A percentile compares a stretch with the other conserved stretches of the same genome.
phyloP scores from a whole-genome alignment of 1,140 invertebrate genomes.

The Pogonomyrmex barbatus region DNA sequence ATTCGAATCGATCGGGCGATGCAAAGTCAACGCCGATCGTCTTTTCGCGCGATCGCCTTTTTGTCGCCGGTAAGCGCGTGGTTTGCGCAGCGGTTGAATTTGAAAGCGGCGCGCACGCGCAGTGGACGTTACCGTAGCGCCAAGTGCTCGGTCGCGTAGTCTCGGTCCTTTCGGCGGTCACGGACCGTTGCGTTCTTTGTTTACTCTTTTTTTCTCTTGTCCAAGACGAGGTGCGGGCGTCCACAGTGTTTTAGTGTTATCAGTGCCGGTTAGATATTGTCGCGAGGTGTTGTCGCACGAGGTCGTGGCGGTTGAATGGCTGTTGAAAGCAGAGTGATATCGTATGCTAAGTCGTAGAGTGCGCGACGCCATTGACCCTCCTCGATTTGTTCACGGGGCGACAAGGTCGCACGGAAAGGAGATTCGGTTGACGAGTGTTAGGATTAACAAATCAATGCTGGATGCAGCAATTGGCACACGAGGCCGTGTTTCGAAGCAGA shows the following conservation, averaged over 20 bases:
- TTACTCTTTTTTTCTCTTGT: neutral
- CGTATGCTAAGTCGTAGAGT: no score
- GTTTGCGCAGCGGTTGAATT: neutral
- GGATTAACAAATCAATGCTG: neutral
- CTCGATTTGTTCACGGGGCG: no score
- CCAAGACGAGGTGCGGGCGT: neutral
- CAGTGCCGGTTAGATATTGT: no score
- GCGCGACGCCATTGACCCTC: no score
- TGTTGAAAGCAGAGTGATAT: no score
- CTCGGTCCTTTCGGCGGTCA: neutral
- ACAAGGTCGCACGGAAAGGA: no score
- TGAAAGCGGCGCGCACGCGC: slow-evolving; percentile 26
- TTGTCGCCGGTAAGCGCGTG: neutral
- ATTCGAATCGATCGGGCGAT: neutral
- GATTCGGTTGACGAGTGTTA: neutral
- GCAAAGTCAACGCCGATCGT: neutral
- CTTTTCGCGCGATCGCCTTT: neutral
- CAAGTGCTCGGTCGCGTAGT: neutral
- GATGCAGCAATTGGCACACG: no score
- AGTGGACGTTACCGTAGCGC: neutral
- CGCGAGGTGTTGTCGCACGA: no score
- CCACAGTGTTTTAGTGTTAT: no score
- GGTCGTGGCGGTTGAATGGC: no score
- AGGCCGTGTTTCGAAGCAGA: neutral
- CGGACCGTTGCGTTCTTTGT: neutral